Evolutionary conservation across 2,888 invertebrate species (phyloP), one percentile per base, ranked within the genome.

Genomic region (Pecten maximus): DNA sequence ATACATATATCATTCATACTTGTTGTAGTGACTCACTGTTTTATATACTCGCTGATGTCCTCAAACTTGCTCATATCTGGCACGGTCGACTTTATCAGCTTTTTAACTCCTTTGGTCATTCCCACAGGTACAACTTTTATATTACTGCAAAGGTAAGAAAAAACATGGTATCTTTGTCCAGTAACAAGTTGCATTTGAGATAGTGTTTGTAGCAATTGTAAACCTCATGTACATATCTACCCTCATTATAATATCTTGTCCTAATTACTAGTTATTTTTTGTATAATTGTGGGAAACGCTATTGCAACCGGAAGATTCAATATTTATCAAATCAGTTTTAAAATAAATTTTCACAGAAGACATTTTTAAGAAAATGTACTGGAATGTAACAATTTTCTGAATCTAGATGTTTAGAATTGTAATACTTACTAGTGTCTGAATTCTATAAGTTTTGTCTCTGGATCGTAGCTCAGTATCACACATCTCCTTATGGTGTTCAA

Each of bases 71-170:
- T 97, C 87, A 99, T 97, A 97, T 99, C 98, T 0, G 99, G 99
- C 92, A 99, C 98, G 97, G 98, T 99, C 40, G 98, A 98, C 97
- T 98, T 98, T 12, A 99, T 98, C 93, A 99, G 97, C 97, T 99
- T 99, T 96, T 99, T 99, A 0, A 99, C 98, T 28, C 98, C 98
- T 96, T 98, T 98, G 86, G 98, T 98, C 60, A 99, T 97, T 35
- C 99, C 99, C 0, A 98, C 98, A 0, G 99, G 99, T 8, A 98
- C 98, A 19, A 98, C 98, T 97, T 98, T 98, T 94, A 99, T 98
- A n/a, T 98, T 98, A 96, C 97, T 97, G 95, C 87, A 96, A 94
- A 40, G 91, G 88, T 88, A 89, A 87, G 87, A 50, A 88, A 35
- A 86, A 74, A 44, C 44, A 44, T 44, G 44, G 8, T 44, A 44